Base-by-base conservation (phyloP, 2,797 vertebrate genomes). In the Melanotaenia nigrans region DNA sequence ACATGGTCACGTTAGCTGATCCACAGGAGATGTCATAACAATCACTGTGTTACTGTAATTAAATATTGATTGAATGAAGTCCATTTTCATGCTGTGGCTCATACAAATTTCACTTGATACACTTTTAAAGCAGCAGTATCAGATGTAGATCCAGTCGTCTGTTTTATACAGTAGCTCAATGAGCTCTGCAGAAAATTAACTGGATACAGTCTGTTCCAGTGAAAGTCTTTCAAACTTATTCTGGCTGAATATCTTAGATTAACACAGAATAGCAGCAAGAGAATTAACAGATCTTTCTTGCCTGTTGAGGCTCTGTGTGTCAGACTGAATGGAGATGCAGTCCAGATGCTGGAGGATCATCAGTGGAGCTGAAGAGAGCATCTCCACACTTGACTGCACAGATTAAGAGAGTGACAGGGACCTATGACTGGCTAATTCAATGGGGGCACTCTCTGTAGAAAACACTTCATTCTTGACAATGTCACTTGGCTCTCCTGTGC, bases 391-490 rank as follows among this genome's bases (percentile, higher is more conserved):
- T 81, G 87, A 91, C 82, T 90, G 92, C 79, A 47, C 87, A 92
- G 92, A 94, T 92, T 91, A 93, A 90, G 87, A 92, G 89, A 87
- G 83, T 89, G 89, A 90, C 90, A 89, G 86, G 79, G 79, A 91
- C 89, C 93, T 91, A 80, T 90, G 89, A 90, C 90, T 90, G 85
- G 69, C 79, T 92, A 92, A 93, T 93, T 93, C 90, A 93, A 87
- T 87, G 77, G 83, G 79, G 85, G 86, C 84, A 71, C 83, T 83
- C 87, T 86, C 75, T 76, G 85, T 71, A 78, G 85, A 91, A 89
- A 89, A 89, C 82, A 90, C 84, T 89, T 84, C 76, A 87, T 84
- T 81, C 82, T 85, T 87, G 75, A 79, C 85, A 83, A 75, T 88
- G 90, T 91, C 86, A 62, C 89, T 81, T 51, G 71, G 79, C 79